These are phyloP conservation scores for Grantiella picta DNA, from an alignment of 2,113 vertebrate genomes.

Conservation along the genomic window DNA sequence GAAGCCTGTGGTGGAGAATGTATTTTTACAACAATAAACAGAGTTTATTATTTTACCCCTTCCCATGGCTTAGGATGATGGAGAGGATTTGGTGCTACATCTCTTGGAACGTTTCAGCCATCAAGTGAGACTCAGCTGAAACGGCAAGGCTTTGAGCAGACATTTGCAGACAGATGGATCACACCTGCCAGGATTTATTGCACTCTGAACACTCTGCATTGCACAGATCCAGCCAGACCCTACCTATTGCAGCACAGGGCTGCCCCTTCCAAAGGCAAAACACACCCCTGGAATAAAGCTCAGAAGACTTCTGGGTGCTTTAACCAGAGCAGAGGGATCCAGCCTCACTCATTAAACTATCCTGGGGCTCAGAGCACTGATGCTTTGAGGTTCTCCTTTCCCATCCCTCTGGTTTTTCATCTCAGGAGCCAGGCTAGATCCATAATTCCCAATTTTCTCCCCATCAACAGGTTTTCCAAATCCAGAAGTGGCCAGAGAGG, in stretches of 20 bases:
- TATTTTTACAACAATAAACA: not conserved
- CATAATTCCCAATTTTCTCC: not conserved
- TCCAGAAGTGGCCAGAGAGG: not conserved
- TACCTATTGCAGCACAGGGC: fast-evolving
- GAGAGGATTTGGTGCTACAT: not conserved
- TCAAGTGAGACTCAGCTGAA: not conserved
- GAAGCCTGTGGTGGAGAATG: not conserved
- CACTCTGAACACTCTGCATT: not conserved
- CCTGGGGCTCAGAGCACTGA: not conserved
- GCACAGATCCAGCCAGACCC: not conserved
- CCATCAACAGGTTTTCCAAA: not conserved
- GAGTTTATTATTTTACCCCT: not conserved
- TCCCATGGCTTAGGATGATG: not conserved
- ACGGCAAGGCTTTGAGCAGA: not conserved
- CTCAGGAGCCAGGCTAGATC: not conserved
- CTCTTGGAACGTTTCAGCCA: not conserved
- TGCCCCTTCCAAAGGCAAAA: not conserved
- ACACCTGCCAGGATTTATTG: not conserved
- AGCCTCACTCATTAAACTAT: not conserved
- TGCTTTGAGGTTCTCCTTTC: not conserved
- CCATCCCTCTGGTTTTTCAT: too few species aligned
- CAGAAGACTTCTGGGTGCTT: not conserved
- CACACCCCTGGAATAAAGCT: not conserved
- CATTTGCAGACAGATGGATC: not conserved
- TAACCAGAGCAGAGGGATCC: not conserved